phyloP scores from a whole-genome alignment of 2,113 vertebrate genomes.

The Cinclus cinclus region DNA sequence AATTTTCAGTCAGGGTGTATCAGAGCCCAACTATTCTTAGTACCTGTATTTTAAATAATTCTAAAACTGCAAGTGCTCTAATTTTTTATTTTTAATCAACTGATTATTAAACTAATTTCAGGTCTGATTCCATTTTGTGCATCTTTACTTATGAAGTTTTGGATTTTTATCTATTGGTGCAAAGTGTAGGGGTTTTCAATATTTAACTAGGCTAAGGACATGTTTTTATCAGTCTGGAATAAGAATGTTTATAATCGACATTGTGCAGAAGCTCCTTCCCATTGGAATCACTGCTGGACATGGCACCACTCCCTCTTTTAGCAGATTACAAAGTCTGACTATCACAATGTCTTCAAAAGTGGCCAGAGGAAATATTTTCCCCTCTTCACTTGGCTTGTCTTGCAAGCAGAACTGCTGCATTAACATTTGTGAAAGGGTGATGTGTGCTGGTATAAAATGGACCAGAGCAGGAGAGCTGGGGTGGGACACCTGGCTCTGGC shows the following conservation, averaged over 20 bases:
- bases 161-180: background rate
- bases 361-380: background rate
- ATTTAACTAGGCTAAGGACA: background rate
- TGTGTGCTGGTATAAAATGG: accelerated
- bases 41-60: background rate
- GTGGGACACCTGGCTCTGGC: background rate
- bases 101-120: background rate
- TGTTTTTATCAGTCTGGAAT: background rate
- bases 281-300: background rate
- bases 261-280: background rate
- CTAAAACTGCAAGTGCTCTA: background rate
- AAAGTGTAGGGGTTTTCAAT: background rate
- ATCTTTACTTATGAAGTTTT: background rate
- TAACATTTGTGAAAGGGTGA: background rate
- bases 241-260: background rate
- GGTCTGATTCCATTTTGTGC: background rate
- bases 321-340: background rate
- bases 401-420: background rate
- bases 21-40: background rate
- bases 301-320: background rate
- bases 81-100: background rate
- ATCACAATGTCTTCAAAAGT: background rate
- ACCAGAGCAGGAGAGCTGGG: background rate
- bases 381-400: background rate
- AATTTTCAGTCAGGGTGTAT: background rate